Base-by-base conservation (phyloP, 2,113 vertebrate genomes). In the Pheucticus melanocephalus region DNA sequence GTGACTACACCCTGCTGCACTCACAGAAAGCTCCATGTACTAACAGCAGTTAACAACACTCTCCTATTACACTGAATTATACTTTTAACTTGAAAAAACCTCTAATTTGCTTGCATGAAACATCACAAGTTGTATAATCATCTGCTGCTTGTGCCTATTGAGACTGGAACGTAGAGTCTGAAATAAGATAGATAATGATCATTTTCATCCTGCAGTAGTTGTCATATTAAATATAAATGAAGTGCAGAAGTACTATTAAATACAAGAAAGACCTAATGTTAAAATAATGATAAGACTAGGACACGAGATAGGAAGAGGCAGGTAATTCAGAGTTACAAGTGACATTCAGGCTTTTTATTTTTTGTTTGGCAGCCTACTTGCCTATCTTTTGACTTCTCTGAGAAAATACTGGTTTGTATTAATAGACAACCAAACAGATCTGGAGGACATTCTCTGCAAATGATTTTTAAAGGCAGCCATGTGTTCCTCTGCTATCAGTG, bases 31-130 rank as follows among this genome's bases (percentile, higher is more conserved):
- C 93, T 57, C 22, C 88, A 11, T 40, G 82, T 57, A 90, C 0
- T 40, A 96, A 56, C 86, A 84, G 94, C 88, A 82, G 92, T 93
- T 92, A 96, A 96, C 95, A 94, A 92, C 65, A 3, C 82, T 88
- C 88, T 90, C 93, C 92, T 86, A 88, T 97, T 97, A 95, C 86
- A 94, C 79, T 90, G 94, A 94, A 96, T 96, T 97, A 95, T 79
- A 96, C 95, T 95, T 97, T 93, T 95, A 93, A 95, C 90, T 96
- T 86, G 94, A 90, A 95, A 95, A 94, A 95, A 51, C 90, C 94
- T 96, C 94, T 93, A 90, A 94, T 95, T 92, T 91, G 87, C 76
- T 94, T 82, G 69, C 68, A 87, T 90, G 93, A 95, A 96, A 94
- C 88, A 96, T 96, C 95, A 86, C 83, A 86, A 95, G 89, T 91